These are phyloP conservation scores for Brevimyrus niger DNA, from an alignment of 2,113 vertebrate species.

Conservation along the genomic window DNA sequence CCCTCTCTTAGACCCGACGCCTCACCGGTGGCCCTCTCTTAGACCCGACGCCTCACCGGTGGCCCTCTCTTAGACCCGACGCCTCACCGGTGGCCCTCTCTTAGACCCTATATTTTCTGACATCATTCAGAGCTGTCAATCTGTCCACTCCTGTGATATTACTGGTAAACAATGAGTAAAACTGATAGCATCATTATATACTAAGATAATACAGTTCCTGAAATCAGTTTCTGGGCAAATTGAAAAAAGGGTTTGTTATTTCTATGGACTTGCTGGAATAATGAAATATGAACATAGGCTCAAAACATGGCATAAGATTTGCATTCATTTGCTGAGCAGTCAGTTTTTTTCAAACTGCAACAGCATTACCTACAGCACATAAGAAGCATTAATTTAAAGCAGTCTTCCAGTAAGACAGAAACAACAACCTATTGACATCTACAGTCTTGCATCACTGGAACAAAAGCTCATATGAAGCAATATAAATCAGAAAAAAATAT, in stretches of 20 bases:
- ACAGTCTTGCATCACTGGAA: not conserved
- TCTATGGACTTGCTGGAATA: not conserved
- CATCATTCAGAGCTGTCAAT: no score
- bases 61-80: no score
- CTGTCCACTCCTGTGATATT: not conserved
- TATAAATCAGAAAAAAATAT: not conserved
- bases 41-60: no score
- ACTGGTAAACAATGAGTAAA: not conserved
- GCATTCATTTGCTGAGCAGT: not conserved
- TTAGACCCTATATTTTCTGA: no score
- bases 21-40: no score
- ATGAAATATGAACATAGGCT: not conserved
- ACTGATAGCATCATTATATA: not conserved
- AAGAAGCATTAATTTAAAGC: not conserved
- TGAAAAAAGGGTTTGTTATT: not conserved
- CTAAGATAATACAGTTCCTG: not conserved
- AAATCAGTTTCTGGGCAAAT: not conserved
- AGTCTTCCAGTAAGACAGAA: not conserved
- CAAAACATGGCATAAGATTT: not conserved
- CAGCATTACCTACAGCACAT: not conserved
- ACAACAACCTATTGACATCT: not conserved
- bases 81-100: no score
- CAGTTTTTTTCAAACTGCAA: not conserved
- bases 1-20: no score
- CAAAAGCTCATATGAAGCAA: not conserved